Percentiles rank a stretch among this genome's conserved stretches.
These are phyloP conservation scores for Yponomeuta evonymella DNA, from an alignment of 2,888 invertebrate genomes.

Conservation along the genomic window DNA sequence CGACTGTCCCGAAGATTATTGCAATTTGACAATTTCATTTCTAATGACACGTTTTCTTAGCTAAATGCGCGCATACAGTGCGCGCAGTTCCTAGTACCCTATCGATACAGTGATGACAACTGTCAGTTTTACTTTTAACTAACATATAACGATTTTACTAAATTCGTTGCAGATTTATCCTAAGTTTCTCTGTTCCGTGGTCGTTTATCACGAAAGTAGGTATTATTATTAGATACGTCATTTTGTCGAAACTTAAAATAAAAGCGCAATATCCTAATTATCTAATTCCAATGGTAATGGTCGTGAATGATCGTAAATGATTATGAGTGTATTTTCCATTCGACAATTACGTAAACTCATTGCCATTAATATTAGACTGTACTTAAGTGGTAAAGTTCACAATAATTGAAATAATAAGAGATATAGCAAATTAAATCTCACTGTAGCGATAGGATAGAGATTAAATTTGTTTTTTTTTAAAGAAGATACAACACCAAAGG, in stretches of 20 bases:
- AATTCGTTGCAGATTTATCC: neutral
- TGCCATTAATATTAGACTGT: neutral
- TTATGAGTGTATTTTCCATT: neutral
- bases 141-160: constrained; percentile 11
- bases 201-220: neutral
- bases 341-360: neutral
- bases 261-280: neutral
- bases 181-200: neutral
- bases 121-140: constrained; percentile 9
- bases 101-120: constrained; percentile 60
- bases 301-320: neutral
- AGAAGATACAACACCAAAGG: constrained; percentile 71
- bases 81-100: constrained; percentile 52
- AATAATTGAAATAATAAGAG: constrained; percentile 35
- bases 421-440: constrained; percentile 53
- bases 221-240: neutral
- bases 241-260: neutral
- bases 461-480: constrained; percentile 41
- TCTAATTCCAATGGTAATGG: neutral
- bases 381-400: neutral
- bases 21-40: constrained; percentile 48
- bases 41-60: constrained; percentile 72
- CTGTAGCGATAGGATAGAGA: constrained; percentile 70
- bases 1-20: constrained; percentile 34
- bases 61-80: constrained; percentile 65